Evolutionary conservation across 2,888 invertebrate genomes (phyloP).

Genomic region (Thereva nobilitata): DNA sequence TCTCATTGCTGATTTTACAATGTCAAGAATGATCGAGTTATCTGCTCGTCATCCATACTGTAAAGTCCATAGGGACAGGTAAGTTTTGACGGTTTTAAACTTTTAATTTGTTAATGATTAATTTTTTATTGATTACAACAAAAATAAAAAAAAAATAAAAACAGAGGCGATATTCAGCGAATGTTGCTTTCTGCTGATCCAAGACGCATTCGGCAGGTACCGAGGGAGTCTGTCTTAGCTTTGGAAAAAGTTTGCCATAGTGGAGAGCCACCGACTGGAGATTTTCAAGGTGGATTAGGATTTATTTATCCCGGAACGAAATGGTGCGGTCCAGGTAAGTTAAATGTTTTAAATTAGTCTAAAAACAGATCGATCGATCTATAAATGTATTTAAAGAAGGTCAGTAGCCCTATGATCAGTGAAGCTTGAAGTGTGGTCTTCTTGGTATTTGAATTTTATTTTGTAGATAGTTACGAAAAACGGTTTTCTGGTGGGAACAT

Average conservation of each 20-base stretch:
- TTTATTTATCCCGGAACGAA: conserved; percentile 73
- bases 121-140: background rate
- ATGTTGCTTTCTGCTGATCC: conserved; percentile 65
- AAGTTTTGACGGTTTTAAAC: conserved; percentile 31
- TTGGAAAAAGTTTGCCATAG: conserved; percentile 64
- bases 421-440: too few relatives aligned
- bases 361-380: background rate
- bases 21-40: conserved; percentile 68
- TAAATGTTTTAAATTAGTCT: background rate
- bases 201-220: conserved; percentile 63
- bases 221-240: conserved; percentile 64
- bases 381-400: background rate
- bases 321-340: conserved; percentile 73
- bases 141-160: conserved; percentile 13
- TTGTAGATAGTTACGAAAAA: too few relatives aligned
- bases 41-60: conserved; percentile 66
- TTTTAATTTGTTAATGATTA: background rate
- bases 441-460: too few relatives aligned
- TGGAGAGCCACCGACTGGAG: conserved; percentile 45
- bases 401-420: too few relatives aligned
- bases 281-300: conserved; percentile 58
- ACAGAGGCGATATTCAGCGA: conserved; percentile 64
- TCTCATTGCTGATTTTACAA: conserved; percentile 65
- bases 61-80: conserved; percentile 65
- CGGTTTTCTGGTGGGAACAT: too few relatives aligned